Base-by-base conservation (phyloP, 2,888 invertebrate species). In the Noctua fimbriata region DNA sequence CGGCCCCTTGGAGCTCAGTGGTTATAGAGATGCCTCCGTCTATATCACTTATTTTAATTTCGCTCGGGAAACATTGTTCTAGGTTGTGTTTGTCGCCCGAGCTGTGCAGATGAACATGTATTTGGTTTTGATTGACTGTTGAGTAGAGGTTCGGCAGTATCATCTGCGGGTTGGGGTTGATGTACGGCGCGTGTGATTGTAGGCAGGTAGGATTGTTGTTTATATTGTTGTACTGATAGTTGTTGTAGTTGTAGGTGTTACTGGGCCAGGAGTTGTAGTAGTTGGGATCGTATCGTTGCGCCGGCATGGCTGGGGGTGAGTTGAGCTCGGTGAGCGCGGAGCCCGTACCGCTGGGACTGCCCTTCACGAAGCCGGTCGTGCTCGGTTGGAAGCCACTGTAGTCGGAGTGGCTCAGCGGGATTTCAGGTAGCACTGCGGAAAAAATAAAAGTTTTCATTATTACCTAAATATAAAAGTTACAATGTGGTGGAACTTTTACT, bases 101-200 rank as follows among this genome's bases (percentile, higher is more conserved):
- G 73, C 98, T 97, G 93, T 98, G 98, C 49, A 98, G 94, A 91
- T 98, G 98, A 41, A 98, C 97, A 92, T 98, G 98, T 83, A 98
- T 98, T 96, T 98, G 98, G 94, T 98, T 98, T 94, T 98, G 98
- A 93, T 98, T 98, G 76, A 98, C 98, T 44, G 98, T 98, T 66
- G 98, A 98, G 93, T 98, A 98, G 0, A 98, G 96, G 90, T 98
- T 98, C 0, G 98, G 98, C 0, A 98, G 97, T 36, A 98, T 98
- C 97, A 98, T 98, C 79, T 98, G 97, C 4, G 98, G 97, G 76
- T 96, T 96, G 0, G 98, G 97, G 88, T 97, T 97, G 80, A 97
- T 97, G 93, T 98, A 98, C 9, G 97, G 96, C 85, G 97, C 97
- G 90, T 98, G 98, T 14, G 97, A 94, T 83, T 97, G 97, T 73